Evolutionary conservation across 2,888 invertebrate species (phyloP).

Genomic region (Acrobasis repandana): DNA sequence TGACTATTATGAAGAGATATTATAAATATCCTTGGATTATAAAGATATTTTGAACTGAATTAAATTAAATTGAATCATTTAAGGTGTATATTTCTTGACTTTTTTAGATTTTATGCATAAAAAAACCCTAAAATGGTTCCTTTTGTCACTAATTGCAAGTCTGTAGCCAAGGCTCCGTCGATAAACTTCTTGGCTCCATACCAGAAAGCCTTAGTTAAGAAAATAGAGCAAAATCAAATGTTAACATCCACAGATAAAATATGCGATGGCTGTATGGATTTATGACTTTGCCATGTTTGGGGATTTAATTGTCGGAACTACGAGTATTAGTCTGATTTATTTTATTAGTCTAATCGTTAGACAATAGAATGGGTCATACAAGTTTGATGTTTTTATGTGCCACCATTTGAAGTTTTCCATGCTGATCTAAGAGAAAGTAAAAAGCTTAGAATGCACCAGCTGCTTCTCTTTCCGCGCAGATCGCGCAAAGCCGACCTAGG

Average conservation of each 20-base stretch:
- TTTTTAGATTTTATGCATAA: neutral
- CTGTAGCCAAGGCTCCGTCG: slow-evolving; percentile 15
- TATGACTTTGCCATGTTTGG: slow-evolving; percentile 8
- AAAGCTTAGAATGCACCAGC: no score
- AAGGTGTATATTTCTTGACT: no score
- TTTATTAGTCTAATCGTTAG: neutral
- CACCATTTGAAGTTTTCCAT: no score
- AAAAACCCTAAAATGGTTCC: slow-evolving; percentile 10
- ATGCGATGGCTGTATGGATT: slow-evolving; percentile 15
- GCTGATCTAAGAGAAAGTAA: no score
- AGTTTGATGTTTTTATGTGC: no score
- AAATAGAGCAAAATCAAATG: slow-evolving; percentile 18
- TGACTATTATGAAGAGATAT: no score
- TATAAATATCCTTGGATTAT: no score
- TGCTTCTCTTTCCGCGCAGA: no score
- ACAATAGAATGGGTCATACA: no score
- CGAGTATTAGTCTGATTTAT: neutral
- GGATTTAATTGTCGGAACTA: neutral
- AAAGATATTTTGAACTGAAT: no score
- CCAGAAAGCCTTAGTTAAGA: slow-evolving; percentile 17
- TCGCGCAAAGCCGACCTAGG: no score
- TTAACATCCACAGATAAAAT: slow-evolving; percentile 11
- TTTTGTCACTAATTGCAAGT: slow-evolving; percentile 16
- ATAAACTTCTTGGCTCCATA: slow-evolving; percentile 16
- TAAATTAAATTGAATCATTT: no score